Evolutionary conservation across 2,113 vertebrate species (phyloP).

Genomic region (Upupa epops): DNA sequence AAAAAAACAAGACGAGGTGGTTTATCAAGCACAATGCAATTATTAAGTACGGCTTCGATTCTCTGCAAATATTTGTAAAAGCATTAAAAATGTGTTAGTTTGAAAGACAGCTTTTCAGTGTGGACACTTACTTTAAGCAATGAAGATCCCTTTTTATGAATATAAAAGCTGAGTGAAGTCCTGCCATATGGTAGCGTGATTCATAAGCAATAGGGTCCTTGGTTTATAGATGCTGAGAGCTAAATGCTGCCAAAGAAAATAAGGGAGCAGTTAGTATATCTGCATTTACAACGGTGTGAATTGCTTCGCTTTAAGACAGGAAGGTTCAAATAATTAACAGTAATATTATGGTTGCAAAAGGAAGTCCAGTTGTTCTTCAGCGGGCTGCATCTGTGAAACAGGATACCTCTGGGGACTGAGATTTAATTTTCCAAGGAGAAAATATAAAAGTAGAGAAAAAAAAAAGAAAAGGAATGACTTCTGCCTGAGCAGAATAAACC

Average conservation of each 20-base stretch:
- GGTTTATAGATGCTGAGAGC: constrained; percentile 48
- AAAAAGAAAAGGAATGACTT: constrained; percentile 51
- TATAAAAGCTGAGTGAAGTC: constrained; percentile 66
- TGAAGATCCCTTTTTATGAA: constrained; percentile 58
- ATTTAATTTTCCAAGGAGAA: constrained; percentile 67
- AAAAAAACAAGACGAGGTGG: constrained; percentile 47
- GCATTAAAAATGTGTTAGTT: constrained; percentile 58
- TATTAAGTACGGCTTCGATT: constrained; percentile 71
- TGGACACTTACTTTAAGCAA: constrained; percentile 58
- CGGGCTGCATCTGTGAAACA: constrained; percentile 55
- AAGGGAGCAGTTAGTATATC: constrained; percentile 17
- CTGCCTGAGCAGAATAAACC: constrained; percentile 60
- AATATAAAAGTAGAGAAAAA: constrained; percentile 52
- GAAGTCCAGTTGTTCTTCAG: constrained; percentile 62
- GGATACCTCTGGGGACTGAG: constrained; percentile 59
- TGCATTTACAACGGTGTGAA: constrained; percentile 46
- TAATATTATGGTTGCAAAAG: constrained; percentile 51
- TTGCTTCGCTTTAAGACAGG: constrained; percentile 43
- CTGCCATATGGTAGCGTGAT: constrained; percentile 62
- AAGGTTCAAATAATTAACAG: constrained; percentile 63
- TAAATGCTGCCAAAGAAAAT: constrained; percentile 10
- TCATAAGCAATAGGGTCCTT: constrained; percentile 50
- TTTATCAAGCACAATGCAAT: constrained; percentile 55
- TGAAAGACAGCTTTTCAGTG: constrained; percentile 59
- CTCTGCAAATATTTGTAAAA: constrained; percentile 71